Conservation (phyloP, 2,113 vertebrate species). For the Atlantisia rogersi region DNA sequence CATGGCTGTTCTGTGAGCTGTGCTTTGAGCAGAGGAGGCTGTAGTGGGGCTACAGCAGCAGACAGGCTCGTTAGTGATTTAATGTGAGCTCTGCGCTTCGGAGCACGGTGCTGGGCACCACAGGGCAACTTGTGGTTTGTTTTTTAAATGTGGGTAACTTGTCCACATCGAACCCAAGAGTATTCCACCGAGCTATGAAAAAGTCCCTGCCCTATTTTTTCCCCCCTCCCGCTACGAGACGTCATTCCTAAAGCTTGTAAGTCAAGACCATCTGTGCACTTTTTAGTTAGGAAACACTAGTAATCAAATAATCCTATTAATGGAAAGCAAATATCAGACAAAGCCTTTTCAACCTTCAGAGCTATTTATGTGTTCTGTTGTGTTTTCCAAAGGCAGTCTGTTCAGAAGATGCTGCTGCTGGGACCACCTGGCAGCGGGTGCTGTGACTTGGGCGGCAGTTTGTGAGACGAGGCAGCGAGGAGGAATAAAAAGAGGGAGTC, state of each 20-base stretch:
- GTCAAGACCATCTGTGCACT: slow-evolving; percentile 54
- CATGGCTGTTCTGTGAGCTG: neutral
- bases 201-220: slow-evolving; percentile 26
- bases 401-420: neutral
- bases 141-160: neutral
- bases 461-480: neutral
- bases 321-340: slow-evolving; percentile 47
- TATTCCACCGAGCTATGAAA: slow-evolving; percentile 5
- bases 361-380: slow-evolving; percentile 5
- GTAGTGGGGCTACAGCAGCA: neutral
- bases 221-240: neutral
- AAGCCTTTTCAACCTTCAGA: slow-evolving; percentile 45
- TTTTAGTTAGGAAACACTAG: slow-evolving; percentile 42
- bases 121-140: neutral
- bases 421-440: neutral
- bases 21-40: neutral
- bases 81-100: neutral
- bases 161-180: neutral
- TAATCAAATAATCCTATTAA: slow-evolving; percentile 37
- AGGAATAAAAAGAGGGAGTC: slow-evolving; percentile 6
- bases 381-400: neutral
- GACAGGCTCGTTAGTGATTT: neutral
- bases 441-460: neutral
- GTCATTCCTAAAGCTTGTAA: slow-evolving; percentile 33
- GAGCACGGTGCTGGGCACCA: neutral